A percentile compares a stretch with the other conserved stretches of the same genome.
phyloP scores from a whole-genome alignment of 23 tunicate genomes.

The Oikopleura dioica region DNA sequence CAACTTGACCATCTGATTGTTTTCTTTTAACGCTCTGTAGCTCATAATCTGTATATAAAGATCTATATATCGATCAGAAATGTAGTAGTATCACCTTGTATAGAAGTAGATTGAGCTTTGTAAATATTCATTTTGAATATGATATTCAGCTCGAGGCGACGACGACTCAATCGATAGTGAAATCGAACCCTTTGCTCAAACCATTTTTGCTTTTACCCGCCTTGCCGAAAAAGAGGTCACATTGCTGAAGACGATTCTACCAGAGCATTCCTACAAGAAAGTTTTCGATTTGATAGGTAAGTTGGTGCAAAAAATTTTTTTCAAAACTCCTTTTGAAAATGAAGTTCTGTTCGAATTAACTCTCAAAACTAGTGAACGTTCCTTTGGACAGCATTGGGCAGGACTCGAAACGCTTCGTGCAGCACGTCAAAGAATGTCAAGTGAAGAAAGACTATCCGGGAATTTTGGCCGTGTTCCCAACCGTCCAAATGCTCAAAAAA shows the following conservation, averaged over 20 bases:
- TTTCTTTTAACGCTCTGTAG: too few relatives aligned
- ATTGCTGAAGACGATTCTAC: not conserved
- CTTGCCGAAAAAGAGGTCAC: not conserved
- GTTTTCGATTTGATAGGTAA: slow-evolving; percentile 1
- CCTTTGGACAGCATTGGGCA: not conserved
- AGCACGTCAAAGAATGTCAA: slow-evolving; percentile 14
- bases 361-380: not conserved
- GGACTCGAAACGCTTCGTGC: not conserved
- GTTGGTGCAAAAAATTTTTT: not conserved
- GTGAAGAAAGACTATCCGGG: slow-evolving; percentile 50
- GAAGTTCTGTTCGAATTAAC: not conserved
- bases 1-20: too few relatives aligned
- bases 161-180: slow-evolving; percentile 62
- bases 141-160: slow-evolving; percentile 22
- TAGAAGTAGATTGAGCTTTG: too few relatives aligned
- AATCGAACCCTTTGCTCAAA: slow-evolving; percentile 36
- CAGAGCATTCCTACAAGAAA: slow-evolving; percentile 10
- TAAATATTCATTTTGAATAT: not conserved
- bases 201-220: slow-evolving; percentile 20
- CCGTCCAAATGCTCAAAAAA: slow-evolving; percentile 31
- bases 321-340: not conserved
- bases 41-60: too few relatives aligned
- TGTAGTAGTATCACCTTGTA: too few relatives aligned
- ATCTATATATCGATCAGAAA: too few relatives aligned
- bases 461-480: slow-evolving; percentile 59